Conservation (phyloP, 1,140 invertebrate species). For the Caerostris extrusa region DNA sequence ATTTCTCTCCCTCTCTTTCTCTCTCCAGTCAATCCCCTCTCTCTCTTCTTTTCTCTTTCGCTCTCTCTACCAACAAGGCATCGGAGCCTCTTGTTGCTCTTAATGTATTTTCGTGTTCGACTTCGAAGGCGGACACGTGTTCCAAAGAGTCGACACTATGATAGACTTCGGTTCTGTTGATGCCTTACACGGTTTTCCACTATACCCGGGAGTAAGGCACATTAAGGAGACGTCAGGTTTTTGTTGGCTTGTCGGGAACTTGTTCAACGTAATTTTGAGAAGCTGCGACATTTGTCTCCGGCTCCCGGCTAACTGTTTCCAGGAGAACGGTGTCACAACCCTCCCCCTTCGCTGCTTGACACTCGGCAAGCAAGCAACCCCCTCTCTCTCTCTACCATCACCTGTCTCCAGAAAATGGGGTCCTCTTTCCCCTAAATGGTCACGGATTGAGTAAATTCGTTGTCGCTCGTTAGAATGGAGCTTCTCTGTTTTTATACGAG, state of each 20-base stretch:
- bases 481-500: slow-evolving; percentile 61
- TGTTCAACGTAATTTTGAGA: slow-evolving; percentile 78
- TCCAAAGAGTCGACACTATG: slow-evolving; percentile 71
- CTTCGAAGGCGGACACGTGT: slow-evolving; percentile 77
- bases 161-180: slow-evolving; percentile 64
- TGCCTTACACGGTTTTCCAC: slow-evolving; percentile 77
- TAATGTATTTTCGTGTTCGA: slow-evolving; percentile 78
- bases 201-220: slow-evolving; percentile 75
- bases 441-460: slow-evolving; percentile 73
- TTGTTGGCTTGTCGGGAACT: slow-evolving; percentile 77
- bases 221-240: slow-evolving; percentile 76
- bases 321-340: slow-evolving; percentile 54
- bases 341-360: slow-evolving; percentile 58
- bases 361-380: neutral
- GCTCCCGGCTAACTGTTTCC: slow-evolving; percentile 56
- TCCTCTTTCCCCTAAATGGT: slow-evolving; percentile 70
- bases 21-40: slow-evolving; percentile 10
- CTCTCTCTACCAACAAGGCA: neutral
- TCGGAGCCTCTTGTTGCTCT: slow-evolving; percentile 76
- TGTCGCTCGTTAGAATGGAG: slow-evolving; percentile 66
- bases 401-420: neutral
- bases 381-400: neutral
- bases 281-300: slow-evolving; percentile 77
- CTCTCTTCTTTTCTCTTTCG: slow-evolving; percentile 26
- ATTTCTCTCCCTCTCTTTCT: neutral